phyloP scores from a whole-genome alignment of 2,888 invertebrate species.

The Drosophila nr. perissopoda region DNA sequence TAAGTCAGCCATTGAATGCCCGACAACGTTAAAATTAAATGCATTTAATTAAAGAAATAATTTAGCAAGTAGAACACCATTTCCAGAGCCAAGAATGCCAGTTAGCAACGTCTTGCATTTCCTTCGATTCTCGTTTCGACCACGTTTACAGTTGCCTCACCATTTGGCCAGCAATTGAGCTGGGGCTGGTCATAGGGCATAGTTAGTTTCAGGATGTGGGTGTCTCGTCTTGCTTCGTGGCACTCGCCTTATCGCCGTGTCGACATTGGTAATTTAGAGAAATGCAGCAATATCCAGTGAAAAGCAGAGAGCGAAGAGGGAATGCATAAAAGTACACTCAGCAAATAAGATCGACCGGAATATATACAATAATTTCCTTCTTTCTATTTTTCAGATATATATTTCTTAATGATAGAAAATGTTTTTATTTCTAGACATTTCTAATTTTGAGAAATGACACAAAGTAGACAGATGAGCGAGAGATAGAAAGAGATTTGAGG shows the following conservation, averaged over 20 bases:
- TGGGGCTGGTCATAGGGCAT: constrained; percentile 23
- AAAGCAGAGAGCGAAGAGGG: background rate
- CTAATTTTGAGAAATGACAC: background rate
- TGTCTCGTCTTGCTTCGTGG: constrained; percentile 34
- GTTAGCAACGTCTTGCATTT: constrained; percentile 44
- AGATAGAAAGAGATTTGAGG: background rate
- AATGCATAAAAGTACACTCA: background rate
- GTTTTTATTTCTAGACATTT: background rate
- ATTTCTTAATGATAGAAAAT: background rate
- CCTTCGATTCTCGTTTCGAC: constrained; percentile 25
- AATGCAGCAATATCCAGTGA: constrained; percentile 17
- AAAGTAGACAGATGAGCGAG: background rate
- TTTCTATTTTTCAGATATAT: background rate
- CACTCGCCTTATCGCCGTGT: constrained; percentile 61
- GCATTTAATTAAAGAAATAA: constrained; percentile 76
- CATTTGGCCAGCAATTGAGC: constrained; percentile 44
- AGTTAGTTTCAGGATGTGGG: constrained; percentile 61
- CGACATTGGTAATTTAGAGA: constrained; percentile 74
- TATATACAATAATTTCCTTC: background rate
- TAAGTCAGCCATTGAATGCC: constrained; percentile 51
- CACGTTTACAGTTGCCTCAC: constrained; percentile 37
- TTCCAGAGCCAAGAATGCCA: constrained; percentile 33
- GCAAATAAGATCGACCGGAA: background rate
- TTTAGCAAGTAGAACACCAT: constrained; percentile 55
- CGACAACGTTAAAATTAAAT: constrained; percentile 68